Base-by-base conservation (phyloP, 2,888 invertebrate species). In the Drosophila meridiana region DNA sequence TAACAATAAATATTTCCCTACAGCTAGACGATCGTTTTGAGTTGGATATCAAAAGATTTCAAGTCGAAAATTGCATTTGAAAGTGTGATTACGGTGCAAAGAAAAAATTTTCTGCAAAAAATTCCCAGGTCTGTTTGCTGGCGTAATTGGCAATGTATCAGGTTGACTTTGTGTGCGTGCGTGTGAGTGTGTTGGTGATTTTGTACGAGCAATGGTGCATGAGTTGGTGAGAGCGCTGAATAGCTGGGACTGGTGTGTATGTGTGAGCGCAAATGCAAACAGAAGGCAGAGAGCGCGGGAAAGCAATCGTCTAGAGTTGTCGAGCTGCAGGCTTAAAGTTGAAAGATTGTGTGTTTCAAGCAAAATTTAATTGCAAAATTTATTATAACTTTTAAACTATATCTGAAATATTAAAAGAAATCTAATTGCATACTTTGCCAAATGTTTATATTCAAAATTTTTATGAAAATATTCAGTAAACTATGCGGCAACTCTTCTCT, bases 91-190 rank as follows among this genome's bases (percentile, higher is more conserved):
- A 76, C 80, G 80, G 83, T 81, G 87, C 69, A 69, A 80, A 78
- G 83, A 77, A 87, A 83, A 87, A 69, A 45, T 68, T 77, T 73
- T 80, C 77, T 69, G 75, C 70, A 77, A 74, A 48, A 88, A 86
- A 91, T 83, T 86, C 91, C 91, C 92, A 91, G 91, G 91, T 91
- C 91, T 88, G 90, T 82, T 82, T 80, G 89, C 73, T 87, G 82
- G 78, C 82, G 78, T 87, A 87, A 82, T 87, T 85, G 76, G 76
- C 78, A 65, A 74, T 82, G 76, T 82, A 79, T 75, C 55, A 78
- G 67, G 64, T 70, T 76, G 71, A 61, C 9, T 52, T 34, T 69
- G 66, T 60, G 61, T 71, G 64, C 59, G 72, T 76, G 69, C 40
- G 53, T 61, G 56, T 58, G 68, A 66, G 61, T 60, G 61, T 64